Percentiles rank a stretch among this genome's conserved stretches.
phyloP scores from a whole-genome alignment of 2,113 vertebrate species.

The Equus quagga region DNA sequence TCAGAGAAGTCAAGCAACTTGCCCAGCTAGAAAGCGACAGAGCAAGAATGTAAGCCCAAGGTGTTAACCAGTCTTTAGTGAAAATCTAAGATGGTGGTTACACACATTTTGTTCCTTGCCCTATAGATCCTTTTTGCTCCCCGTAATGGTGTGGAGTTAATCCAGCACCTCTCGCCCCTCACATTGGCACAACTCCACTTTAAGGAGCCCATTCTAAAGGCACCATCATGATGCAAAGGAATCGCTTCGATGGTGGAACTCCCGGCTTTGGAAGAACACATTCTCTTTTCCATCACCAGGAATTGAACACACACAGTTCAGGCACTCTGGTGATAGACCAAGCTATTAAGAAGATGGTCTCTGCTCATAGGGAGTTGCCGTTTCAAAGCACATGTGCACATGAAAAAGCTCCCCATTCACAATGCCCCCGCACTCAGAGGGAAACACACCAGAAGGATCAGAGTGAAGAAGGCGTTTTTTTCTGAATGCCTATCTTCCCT shows the following conservation, averaged over 20 bases:
- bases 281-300: not conserved
- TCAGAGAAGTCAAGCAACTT: not conserved
- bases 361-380: not conserved
- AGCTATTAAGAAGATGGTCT: not conserved
- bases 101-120: not conserved
- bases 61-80: not conserved
- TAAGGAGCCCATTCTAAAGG: not conserved
- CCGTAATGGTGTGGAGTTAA: no score
- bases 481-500: not conserved
- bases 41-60: not conserved
- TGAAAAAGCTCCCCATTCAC: not conserved
- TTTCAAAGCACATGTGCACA: conserved; percentile 13
- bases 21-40: not conserved
- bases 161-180: not conserved
- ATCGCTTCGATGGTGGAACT: not conserved
- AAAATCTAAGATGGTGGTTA: not conserved
- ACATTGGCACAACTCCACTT: not conserved
- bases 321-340: not conserved
- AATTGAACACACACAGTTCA: not conserved
- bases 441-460: not conserved
- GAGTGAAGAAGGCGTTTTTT: not conserved
- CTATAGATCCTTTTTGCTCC: not conserved
- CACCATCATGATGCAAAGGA: not conserved
- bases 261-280: not conserved
- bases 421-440: not conserved